Evolutionary conservation across 2,797 vertebrate species (phyloP).

Genomic region (Benthosema pterotum): DNA sequence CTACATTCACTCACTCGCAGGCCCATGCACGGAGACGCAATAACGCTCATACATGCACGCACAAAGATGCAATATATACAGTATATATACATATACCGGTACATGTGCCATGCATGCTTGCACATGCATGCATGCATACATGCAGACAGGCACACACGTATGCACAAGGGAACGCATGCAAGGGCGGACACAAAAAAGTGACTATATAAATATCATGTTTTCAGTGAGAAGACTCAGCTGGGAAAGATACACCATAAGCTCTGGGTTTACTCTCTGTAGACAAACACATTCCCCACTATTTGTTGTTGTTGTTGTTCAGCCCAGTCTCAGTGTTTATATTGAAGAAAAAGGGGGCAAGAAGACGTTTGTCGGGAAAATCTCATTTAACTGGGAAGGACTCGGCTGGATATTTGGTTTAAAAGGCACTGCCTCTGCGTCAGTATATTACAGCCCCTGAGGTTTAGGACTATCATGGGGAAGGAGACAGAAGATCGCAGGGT

Average conservation of each 20-base stretch:
- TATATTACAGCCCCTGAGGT: conserved; percentile 37
- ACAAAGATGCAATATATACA: conserved; percentile 5
- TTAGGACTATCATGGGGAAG: conserved; percentile 44
- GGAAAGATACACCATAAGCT: conserved; percentile 15
- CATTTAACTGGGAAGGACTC: conserved; percentile 22
- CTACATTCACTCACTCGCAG: conserved; percentile 43
- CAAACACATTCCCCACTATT: conserved; percentile 34
- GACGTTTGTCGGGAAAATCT: conserved; percentile 27
- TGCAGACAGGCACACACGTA: conserved; percentile 8
- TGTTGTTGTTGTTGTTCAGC: conserved; percentile 48
- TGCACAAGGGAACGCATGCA: conserved; percentile 1
- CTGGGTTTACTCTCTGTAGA: conserved; percentile 22
- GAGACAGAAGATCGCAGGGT: conserved; percentile 63
- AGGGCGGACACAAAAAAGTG: conserved; percentile 8
- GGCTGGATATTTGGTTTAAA: conserved; percentile 9
- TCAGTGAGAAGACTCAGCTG: conserved; percentile 15
- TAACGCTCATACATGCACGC: conserved; percentile 15
- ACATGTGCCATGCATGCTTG: conserved; percentile 1
- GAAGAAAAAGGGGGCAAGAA: conserved; percentile 6
- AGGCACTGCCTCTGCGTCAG: conserved; percentile 6
- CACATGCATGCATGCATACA: conserved; percentile 23
- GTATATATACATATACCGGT: conserved; percentile 3
- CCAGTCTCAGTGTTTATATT: conserved; percentile 45
- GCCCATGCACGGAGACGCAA: neutral
- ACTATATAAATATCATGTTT: conserved; percentile 24